Base-by-base conservation (phyloP, 1,140 invertebrate genomes). In the Fopius arisanus region DNA sequence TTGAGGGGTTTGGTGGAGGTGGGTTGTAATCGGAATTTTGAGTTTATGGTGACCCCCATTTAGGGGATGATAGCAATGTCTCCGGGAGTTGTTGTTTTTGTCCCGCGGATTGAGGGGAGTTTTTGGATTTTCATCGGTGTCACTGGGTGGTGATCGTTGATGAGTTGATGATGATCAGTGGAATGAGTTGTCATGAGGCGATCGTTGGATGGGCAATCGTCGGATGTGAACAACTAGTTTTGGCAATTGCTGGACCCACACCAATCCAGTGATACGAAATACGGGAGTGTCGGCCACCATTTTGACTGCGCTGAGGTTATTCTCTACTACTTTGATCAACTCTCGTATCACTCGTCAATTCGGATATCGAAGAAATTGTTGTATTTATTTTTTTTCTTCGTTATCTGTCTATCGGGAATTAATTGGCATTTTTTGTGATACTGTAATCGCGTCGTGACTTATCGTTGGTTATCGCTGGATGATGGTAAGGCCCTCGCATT, bases 261-360 rank as follows among this genome's bases (percentile, higher is more conserved):
- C 59, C 48, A 70, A 74, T 40, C 59, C 9, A 33, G 54, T 63
- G 70, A 68, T 54, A 67, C 23, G 41, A 75, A 71, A 62, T 70
- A 79, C 78, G 83, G 84, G 83, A 86, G 84, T 85, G 83, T 79
- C 84, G 83, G 82, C 85, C 84, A 84, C 86, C 86, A 87, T 87
- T 86, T 87, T 87, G 84, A 75, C 77, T 83, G 81, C 80, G 81
- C 82, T 48, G 77, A 85, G 82, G 83, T 86, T 85, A 84, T 84
- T 71, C 19, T 16, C 12, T 68, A 23, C 65, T 59, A 59, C 48
- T 73, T 73, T 31, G 28, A 62, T 40, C 51, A 62, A 67, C 21
- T 73, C 40, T 43, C 12, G 67, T 41, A 41, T 4, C 54, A 59
- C 23, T 59, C 21, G n/a, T 26, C n/a, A 33, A 70, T 21, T n/a